Percentiles rank a stretch among this genome's conserved stretches.
Evolutionary conservation across 2,888 invertebrate species (phyloP).

Genomic region (Drosophila imparisetae): DNA sequence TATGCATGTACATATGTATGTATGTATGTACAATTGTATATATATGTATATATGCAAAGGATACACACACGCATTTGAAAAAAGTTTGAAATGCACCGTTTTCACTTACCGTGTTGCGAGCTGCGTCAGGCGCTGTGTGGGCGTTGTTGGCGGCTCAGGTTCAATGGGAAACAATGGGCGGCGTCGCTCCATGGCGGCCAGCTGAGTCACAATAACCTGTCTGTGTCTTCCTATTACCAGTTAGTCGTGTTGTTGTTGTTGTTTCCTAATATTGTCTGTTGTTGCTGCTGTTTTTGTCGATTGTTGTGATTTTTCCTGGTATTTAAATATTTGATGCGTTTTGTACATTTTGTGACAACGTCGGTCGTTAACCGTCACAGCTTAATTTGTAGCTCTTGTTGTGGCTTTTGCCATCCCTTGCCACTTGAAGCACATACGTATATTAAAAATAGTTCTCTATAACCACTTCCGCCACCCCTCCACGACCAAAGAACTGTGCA

Average conservation of each 20-base stretch:
- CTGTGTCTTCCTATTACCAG: slow-evolving; percentile 1
- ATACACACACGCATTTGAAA: slow-evolving; percentile 30
- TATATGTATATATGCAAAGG: slow-evolving; percentile 10
- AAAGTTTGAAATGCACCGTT: slow-evolving; percentile 11
- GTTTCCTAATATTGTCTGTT: not conserved
- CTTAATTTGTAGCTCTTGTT: slow-evolving; percentile 40
- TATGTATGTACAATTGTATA: not conserved
- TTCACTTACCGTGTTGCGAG: slow-evolving; percentile 68
- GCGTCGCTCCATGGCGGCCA: slow-evolving; percentile 59
- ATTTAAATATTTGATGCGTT: slow-evolving; percentile 70
- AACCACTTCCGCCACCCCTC: slow-evolving; percentile 66
- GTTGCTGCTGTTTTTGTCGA: slow-evolving; percentile 35
- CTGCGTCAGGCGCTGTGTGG: slow-evolving; percentile 70
- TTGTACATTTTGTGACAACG: slow-evolving; percentile 66
- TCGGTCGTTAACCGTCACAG: slow-evolving; percentile 13
- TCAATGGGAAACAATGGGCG: slow-evolving; percentile 81
- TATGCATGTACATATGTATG: not conserved
- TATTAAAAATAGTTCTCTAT: slow-evolving; percentile 60
- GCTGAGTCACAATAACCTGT: slow-evolving; percentile 30
- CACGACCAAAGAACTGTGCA: slow-evolving; percentile 18
- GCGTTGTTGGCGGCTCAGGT: slow-evolving; percentile 59
- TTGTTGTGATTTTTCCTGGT: slow-evolving; percentile 31
- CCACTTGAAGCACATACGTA: slow-evolving; percentile 9
- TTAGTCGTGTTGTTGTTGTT: slow-evolving; percentile 24
- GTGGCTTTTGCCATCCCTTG: slow-evolving; percentile 39